These are phyloP conservation scores for Dicranocentrus wangi DNA, from an alignment of 2,888 invertebrate genomes.

Conservation along the genomic window DNA sequence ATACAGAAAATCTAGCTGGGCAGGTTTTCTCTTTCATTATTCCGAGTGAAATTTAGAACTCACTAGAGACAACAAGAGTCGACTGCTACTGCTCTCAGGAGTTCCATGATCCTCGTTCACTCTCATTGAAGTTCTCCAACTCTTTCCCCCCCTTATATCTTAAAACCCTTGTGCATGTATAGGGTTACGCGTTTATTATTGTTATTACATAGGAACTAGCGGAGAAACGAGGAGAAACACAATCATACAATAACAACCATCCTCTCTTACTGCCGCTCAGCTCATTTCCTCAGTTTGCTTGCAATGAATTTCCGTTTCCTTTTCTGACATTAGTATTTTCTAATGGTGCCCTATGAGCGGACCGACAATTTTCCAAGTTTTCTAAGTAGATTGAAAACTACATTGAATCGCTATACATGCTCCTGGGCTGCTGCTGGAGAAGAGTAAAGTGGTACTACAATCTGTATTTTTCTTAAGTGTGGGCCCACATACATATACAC, in stretches of 20 bases:
- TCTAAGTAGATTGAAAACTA: not conserved
- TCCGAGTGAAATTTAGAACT: constrained; percentile 65
- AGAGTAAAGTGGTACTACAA: too few relatives aligned
- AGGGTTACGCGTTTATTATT: constrained; percentile 22
- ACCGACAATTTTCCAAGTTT: too few relatives aligned
- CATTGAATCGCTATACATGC: too few relatives aligned
- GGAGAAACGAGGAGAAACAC: not conserved
- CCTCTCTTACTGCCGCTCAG: constrained; percentile 26
- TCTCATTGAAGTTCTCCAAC: constrained; percentile 57
- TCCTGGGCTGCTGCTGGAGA: too few relatives aligned
- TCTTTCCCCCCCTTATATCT: constrained; percentile 7
- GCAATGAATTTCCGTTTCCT: constrained; percentile 54
- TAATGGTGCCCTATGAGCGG: not conserved
- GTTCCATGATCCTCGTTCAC: constrained; percentile 58
- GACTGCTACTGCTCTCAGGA: constrained; percentile 59
- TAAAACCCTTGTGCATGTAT: not conserved
- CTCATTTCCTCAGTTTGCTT: constrained; percentile 55
- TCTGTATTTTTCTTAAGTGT: too few relatives aligned
- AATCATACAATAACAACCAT: constrained; percentile 20
- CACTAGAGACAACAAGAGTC: constrained; percentile 59
- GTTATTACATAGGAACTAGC: constrained; percentile 12
- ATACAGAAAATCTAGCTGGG: constrained; percentile 18
- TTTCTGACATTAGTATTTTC: constrained; percentile 27
- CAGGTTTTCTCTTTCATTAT: constrained; percentile 60
- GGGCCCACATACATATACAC: too few relatives aligned